Evolutionary conservation across 2,113 vertebrate genomes (phyloP).

Genomic region (Myotis brandtii): DNA sequence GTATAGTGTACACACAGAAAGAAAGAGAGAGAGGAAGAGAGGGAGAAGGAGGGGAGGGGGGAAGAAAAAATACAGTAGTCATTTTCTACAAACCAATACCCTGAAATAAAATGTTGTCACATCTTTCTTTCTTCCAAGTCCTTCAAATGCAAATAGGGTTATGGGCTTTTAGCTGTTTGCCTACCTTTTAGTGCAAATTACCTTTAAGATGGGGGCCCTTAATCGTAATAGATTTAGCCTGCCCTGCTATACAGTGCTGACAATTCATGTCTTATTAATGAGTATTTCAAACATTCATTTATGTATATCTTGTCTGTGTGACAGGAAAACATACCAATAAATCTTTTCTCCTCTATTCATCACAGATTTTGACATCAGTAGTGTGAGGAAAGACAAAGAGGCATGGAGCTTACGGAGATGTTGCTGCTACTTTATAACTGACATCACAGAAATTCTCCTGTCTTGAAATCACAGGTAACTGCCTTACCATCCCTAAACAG

Average conservation of each 20-base stretch:
- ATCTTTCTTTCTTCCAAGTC: background rate
- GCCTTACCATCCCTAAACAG: background rate
- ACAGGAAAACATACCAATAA: slow-evolving; percentile 52
- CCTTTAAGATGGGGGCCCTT: background rate
- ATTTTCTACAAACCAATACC: background rate
- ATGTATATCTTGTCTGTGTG: slow-evolving; percentile 12
- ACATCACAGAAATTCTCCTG: background rate
- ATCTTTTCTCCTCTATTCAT: slow-evolving; percentile 43
- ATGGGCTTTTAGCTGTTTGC: background rate
- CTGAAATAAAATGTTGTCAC: background rate
- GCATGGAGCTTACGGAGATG: background rate
- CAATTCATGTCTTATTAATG: background rate
- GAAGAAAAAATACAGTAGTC: fast-evolving
- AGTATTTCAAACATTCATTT: slow-evolving; percentile 33
- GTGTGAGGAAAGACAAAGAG: background rate
- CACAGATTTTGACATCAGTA: background rate
- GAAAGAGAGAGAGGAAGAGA: background rate
- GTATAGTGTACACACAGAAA: background rate
- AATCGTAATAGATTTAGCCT: slow-evolving; percentile 20
- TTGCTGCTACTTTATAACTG: background rate
- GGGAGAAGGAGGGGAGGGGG: too few relatives aligned
- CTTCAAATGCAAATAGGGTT: slow-evolving; percentile 8
- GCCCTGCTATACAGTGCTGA: background rate
- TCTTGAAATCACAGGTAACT: background rate
- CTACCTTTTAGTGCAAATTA: slow-evolving; percentile 47